phyloP scores from a whole-genome alignment of 2,113 vertebrate genomes.

The Myotis davidii region DNA sequence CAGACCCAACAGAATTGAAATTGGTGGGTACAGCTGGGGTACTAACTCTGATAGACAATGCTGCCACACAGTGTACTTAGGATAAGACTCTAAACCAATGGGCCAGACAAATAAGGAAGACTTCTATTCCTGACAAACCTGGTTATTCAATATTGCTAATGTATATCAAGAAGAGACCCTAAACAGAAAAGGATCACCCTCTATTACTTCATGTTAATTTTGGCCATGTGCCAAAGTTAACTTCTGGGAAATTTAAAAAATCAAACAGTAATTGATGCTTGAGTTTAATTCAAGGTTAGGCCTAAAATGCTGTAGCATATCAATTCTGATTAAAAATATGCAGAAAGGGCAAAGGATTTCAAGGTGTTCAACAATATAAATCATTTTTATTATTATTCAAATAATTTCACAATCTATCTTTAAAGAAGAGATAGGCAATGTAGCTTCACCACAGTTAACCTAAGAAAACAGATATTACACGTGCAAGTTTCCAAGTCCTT shows the following conservation, averaged over 20 bases:
- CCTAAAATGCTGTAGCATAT: not conserved
- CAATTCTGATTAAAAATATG: slow-evolving; percentile 35
- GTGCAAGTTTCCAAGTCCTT: not conserved
- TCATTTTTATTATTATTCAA: slow-evolving; percentile 42
- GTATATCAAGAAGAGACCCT: not conserved
- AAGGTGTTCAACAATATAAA: slow-evolving; percentile 15
- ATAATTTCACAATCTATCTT: slow-evolving; percentile 35
- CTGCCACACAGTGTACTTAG: not conserved
- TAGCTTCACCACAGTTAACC: not conserved
- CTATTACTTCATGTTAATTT: not conserved
- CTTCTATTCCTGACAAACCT: not conserved
- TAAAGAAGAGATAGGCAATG: not conserved
- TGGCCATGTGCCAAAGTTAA: not conserved
- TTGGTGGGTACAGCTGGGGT: not conserved
- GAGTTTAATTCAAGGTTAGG: slow-evolving; percentile 5
- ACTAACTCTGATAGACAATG: not conserved
- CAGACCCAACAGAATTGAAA: not conserved
- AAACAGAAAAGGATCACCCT: not conserved
- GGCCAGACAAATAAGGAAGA: not conserved
- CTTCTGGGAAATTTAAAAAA: slow-evolving; percentile 36
- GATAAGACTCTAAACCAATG: not conserved
- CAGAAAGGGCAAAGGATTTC: not conserved
- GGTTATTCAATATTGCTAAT: not conserved
- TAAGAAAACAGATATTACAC: not conserved
- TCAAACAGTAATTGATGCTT: slow-evolving; percentile 10